These are phyloP conservation scores for Embiotoca jacksoni DNA, from an alignment of 2,113 vertebrate genomes.

Conservation along the genomic window DNA sequence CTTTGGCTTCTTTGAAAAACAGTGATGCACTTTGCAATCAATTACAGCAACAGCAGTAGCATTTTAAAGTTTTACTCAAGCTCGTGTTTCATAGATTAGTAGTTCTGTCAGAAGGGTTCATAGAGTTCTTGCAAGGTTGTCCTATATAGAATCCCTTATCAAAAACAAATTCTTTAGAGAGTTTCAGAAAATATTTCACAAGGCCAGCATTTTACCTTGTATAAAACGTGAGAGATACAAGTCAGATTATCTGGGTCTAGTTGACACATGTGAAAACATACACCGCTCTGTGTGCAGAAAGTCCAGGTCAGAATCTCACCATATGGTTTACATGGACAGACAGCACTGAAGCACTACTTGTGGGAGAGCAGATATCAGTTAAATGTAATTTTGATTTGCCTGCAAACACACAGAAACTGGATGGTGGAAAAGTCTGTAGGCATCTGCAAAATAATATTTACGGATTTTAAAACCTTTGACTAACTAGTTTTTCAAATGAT, in stretches of 20 bases:
- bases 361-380: not conserved
- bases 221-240: not conserved
- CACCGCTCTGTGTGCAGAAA: not conserved
- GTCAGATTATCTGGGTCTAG: not conserved
- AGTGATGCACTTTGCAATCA: too few species aligned
- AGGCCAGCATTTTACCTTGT: not conserved
- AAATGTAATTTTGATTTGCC: not conserved
- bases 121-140: not conserved
- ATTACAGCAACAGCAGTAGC: too few species aligned
- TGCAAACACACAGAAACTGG: not conserved
- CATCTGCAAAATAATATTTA: not conserved
- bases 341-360: not conserved
- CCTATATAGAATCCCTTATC: not conserved
- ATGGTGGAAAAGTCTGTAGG: not conserved
- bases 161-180: not conserved
- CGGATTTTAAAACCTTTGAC: too few species aligned
- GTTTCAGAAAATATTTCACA: not conserved
- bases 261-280: not conserved
- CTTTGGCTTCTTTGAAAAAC: too few species aligned
- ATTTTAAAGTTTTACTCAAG: too few species aligned
- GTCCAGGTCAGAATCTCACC: constrained; percentile 9
- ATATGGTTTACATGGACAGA: not conserved
- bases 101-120: constrained; percentile 1
- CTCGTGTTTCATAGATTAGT: too few species aligned
- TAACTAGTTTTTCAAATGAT: not conserved